A percentile compares a stretch with the other conserved stretches of the same genome.
Evolutionary conservation across 2,113 vertebrate genomes (phyloP).

Genomic region (Fregetta grallaria): DNA sequence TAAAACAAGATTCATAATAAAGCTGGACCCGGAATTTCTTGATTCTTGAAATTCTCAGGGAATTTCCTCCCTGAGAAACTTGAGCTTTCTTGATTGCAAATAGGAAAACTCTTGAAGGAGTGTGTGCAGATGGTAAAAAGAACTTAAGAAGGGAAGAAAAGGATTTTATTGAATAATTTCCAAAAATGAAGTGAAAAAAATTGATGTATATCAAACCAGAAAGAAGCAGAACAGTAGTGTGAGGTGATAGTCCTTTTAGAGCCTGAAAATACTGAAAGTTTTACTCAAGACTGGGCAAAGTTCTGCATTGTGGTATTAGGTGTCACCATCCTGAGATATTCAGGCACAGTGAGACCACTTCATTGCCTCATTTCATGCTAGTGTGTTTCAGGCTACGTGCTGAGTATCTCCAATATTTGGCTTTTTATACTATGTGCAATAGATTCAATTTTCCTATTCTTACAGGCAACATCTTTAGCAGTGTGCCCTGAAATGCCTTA

Average conservation of each 20-base stretch:
- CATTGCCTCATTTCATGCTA: conserved; percentile 5
- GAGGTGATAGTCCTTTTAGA: background rate
- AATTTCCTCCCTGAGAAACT: background rate
- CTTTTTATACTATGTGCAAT: background rate
- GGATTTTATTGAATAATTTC: background rate
- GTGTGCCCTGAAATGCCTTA: conserved; percentile 8
- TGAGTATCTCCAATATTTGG: background rate
- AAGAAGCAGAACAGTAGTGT: background rate
- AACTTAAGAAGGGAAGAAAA: background rate
- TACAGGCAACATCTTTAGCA: background rate
- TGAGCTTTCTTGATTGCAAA: background rate
- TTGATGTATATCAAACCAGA: background rate
- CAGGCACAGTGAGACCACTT: background rate
- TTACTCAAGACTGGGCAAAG: background rate
- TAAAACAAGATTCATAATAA: background rate
- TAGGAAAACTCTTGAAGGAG: background rate
- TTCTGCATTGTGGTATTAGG: background rate
- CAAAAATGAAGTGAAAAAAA: background rate
- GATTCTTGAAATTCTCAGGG: too few species aligned
- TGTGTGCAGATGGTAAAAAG: background rate
- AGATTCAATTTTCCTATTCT: conserved; percentile 10
- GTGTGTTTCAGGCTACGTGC: background rate
- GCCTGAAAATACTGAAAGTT: background rate
- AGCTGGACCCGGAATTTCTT: background rate
- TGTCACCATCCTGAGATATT: background rate